Conservation (phyloP, 1,140 invertebrate species). For the Batillaria attramentaria region DNA sequence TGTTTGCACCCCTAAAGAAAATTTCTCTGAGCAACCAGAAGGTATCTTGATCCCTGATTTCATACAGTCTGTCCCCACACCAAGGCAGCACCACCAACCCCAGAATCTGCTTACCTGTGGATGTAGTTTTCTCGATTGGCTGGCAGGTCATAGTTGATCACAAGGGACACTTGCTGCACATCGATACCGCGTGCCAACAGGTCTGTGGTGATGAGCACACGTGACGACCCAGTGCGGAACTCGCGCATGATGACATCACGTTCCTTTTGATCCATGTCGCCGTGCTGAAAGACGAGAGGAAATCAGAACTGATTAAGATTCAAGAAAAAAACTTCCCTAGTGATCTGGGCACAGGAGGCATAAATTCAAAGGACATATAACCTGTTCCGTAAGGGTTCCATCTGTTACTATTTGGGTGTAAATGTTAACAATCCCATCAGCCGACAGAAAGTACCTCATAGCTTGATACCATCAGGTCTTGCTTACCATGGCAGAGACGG, state of each 20-base stretch:
- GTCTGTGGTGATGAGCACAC: constrained; percentile 98
- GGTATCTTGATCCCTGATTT: no score
- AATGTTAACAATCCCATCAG: no score
- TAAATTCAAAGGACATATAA: no score
- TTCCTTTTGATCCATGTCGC: constrained; percentile 99
- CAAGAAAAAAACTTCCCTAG: no score
- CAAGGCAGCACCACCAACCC: no score
- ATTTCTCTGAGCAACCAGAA: no score
- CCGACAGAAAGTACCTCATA: no score
- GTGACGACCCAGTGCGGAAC: constrained; percentile 96
- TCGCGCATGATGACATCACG: constrained; percentile 98
- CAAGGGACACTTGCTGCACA: constrained; percentile 98
- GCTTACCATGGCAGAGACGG: constrained; percentile 93
- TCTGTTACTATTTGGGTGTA: no score
- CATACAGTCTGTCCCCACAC: no score
- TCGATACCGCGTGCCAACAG: constrained; percentile 97
- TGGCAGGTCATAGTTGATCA: constrained; percentile 99
- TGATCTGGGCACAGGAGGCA: no score
- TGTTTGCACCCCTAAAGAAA: no score
- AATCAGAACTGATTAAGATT: background rate
- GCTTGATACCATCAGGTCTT: constrained; percentile 45
- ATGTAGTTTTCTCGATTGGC: constrained; percentile 99
- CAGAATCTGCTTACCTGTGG: constrained; percentile 87
- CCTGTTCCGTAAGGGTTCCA: no score
- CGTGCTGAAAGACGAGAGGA: constrained; percentile 84